phyloP scores from a whole-genome alignment of 1,140 invertebrate genomes.

The Tetragonula clypearis region DNA sequence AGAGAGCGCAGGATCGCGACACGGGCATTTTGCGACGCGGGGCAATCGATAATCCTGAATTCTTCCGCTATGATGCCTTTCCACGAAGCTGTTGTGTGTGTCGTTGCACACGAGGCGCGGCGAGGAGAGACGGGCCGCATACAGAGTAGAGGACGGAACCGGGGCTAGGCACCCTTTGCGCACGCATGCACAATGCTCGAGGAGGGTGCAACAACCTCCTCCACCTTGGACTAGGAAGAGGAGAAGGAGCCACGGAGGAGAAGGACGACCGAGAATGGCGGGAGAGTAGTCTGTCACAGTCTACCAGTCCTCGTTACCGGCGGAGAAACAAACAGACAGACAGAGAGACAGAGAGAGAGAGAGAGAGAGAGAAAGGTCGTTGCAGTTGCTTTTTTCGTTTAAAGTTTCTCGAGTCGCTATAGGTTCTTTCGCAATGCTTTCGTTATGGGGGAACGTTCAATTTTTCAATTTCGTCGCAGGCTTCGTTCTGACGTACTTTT shows the following conservation, averaged over 20 bases:
- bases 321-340: background rate
- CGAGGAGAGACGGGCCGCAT: constrained; percentile 48
- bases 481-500: too few species aligned
- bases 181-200: constrained; percentile 58
- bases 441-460: background rate
- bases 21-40: background rate
- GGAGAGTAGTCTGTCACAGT: constrained; percentile 26
- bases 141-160: constrained; percentile 44
- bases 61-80: constrained; percentile 37
- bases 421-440: background rate
- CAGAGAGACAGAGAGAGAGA: background rate
- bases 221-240: constrained; percentile 52
- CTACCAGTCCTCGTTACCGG: constrained; percentile 33
- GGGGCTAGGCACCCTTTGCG: constrained; percentile 55
- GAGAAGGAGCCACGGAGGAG: constrained; percentile 41
- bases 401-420: background rate
- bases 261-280: constrained; percentile 14
- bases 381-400: background rate
- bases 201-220: constrained; percentile 63
- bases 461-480: too few species aligned
- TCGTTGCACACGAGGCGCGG: constrained; percentile 34
- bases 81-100: constrained; percentile 34
- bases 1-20: constrained; percentile 13
- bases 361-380: background rate
- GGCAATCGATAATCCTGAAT: constrained; percentile 49